Conservation (phyloP, 2,888 invertebrate genomes). For the Hemicrepidius hirtus region DNA sequence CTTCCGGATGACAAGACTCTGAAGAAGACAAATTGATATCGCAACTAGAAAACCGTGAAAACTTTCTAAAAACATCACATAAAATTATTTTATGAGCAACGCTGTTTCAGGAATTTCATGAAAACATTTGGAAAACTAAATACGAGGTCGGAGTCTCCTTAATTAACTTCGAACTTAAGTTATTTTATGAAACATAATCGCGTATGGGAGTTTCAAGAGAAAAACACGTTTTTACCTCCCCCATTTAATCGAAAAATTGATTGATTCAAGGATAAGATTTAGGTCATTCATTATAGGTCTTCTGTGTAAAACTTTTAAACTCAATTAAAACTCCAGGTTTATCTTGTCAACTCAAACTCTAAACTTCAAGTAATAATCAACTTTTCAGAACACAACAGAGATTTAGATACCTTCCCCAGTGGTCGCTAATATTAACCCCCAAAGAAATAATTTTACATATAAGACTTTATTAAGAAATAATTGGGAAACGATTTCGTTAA, state of each 20-base stretch:
- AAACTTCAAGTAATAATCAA: conserved; percentile 5
- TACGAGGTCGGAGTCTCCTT: background rate
- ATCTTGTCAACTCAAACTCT: conserved; percentile 1
- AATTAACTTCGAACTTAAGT: conserved; percentile 1
- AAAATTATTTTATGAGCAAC: background rate
- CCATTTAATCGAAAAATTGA: no score
- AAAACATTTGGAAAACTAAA: no score
- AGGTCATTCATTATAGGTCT: no score
- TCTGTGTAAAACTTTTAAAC: background rate
- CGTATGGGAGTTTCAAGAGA: background rate
- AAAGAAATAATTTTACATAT: no score
- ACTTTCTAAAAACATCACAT: background rate
- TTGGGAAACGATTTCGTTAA: no score
- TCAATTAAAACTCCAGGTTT: conserved; percentile 2
- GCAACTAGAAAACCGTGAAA: background rate
- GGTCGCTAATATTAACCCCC: no score
- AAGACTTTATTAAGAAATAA: no score
- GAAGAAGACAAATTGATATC: conserved; percentile 9
- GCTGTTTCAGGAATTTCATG: background rate
- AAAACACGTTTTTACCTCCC: background rate
- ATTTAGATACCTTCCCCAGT: no score
- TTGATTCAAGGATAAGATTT: no score
- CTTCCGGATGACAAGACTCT: conserved; percentile 5
- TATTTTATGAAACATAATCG: background rate
- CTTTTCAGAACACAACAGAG: background rate